Conservation (phyloP, 2,797 vertebrate genomes). For the Podarcis siculus region DNA sequence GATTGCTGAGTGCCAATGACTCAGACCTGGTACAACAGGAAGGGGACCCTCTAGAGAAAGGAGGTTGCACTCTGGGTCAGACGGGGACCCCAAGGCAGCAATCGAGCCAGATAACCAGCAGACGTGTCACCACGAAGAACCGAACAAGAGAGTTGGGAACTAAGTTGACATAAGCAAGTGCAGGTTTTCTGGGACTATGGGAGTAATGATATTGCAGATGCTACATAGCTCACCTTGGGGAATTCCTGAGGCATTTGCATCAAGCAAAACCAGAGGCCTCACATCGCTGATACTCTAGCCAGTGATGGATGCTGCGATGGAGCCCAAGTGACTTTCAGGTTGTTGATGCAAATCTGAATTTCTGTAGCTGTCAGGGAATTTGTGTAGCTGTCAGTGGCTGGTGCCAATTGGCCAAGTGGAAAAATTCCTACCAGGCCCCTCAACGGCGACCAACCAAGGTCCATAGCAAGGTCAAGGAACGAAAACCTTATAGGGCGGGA, state of each 20-base stretch:
- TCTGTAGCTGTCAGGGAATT: too few relatives aligned
- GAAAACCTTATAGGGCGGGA: too few relatives aligned
- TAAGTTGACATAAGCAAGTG: neutral
- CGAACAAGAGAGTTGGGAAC: neutral
- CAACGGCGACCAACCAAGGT: too few relatives aligned
- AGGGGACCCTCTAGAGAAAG: constrained; percentile 54
- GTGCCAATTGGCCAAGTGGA: too few relatives aligned
- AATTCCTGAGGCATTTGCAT: neutral
- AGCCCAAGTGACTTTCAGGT: neutral
- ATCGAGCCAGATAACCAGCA: neutral
- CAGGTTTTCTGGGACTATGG: neutral
- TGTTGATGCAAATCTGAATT: neutral
- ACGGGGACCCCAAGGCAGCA: neutral
- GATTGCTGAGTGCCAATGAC: constrained; percentile 45
- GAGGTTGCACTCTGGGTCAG: constrained; percentile 14
- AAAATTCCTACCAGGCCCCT: too few relatives aligned
- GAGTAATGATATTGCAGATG: neutral
- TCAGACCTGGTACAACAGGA: constrained; percentile 45
- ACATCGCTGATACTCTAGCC: neutral
- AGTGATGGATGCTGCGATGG: neutral
- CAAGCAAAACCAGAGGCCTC: neutral
- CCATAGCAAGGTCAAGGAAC: too few relatives aligned
- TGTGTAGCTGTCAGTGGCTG: too few relatives aligned
- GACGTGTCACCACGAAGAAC: neutral
- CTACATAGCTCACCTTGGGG: too few relatives aligned